Base-by-base conservation (phyloP, 2,797 vertebrate genomes). In the Australoheros facetus region DNA sequence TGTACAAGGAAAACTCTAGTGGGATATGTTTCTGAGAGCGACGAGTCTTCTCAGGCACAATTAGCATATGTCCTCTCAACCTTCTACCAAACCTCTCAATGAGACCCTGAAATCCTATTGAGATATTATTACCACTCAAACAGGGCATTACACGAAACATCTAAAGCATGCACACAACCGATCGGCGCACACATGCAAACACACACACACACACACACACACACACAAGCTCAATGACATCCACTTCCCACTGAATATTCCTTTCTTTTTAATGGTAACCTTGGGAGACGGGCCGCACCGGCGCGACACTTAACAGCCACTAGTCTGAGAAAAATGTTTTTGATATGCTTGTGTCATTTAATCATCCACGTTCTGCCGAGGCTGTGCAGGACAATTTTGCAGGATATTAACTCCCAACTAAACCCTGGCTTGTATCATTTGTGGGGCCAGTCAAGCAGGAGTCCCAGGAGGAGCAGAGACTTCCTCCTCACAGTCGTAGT, bases 351-450 rank as follows among this genome's bases (percentile, higher is more conserved):
- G 91, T 96, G 95, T 96, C 96, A 95, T 96, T 96, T 96, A 96
- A 96, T 96, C 95, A 95, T 95, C 94, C 92, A 89, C 94, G 92
- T 96, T 96, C 92, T 95, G 92, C 91, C 76, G 84, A 88, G 93
- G 94, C 94, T 88, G 94, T 87, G 91, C 94, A 89, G 95, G 95
- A 96, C 95, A 96, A 96, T 96, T 95, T 96, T 96, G 95, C 95
- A 96, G 96, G 95, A 96, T 96, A 96, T 96, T 96, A 96, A 96
- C 95, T 96, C 95, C 91, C 93, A 94, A 95, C 94, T 95, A 96
- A 96, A 96, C 94, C 94, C 93, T 93, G 94, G 92, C 94, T 95
- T 95, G 94, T 96, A 96, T 95, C 95, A 96, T 96, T 96, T 96
- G 96, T 94, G 95, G 94, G 95, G 95, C 94, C 94, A 96, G 95